These are phyloP conservation scores for Nixonia krombeini DNA, from an alignment of 1,140 invertebrate genomes.

Conservation along the genomic window DNA sequence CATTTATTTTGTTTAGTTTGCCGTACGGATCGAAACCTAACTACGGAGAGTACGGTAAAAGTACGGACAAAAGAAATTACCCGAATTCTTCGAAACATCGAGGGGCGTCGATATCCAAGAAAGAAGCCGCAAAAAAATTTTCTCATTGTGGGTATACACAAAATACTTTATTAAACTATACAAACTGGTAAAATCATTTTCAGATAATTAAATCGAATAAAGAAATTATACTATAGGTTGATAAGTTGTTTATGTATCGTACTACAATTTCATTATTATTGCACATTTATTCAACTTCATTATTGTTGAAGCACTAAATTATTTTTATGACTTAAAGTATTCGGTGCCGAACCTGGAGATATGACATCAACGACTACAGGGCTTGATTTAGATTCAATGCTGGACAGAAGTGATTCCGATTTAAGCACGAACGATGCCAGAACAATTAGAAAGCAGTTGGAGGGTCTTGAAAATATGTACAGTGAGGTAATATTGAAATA, in stretches of 20 bases:
- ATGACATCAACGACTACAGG: slow-evolving; percentile 84
- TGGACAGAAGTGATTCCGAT: slow-evolving; percentile 83
- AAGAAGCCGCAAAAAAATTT: slow-evolving; percentile 66
- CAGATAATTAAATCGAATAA: too few species aligned
- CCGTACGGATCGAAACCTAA: slow-evolving; percentile 75
- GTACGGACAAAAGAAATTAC: slow-evolving; percentile 62
- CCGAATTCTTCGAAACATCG: slow-evolving; percentile 59
- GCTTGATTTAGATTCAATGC: slow-evolving; percentile 85
- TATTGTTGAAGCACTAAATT: too few species aligned
- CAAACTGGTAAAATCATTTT: too few species aligned
- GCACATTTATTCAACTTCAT: too few species aligned
- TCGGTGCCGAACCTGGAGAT: slow-evolving; percentile 81
- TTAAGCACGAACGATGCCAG: slow-evolving; percentile 83
- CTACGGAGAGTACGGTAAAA: slow-evolving; percentile 67
- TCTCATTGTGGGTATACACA: slow-evolving; percentile 60
- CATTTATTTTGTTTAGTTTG: slow-evolving; percentile 62
- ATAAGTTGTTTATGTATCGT: too few species aligned
- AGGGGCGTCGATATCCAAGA: slow-evolving; percentile 61
- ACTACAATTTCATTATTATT: too few species aligned
- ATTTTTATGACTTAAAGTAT: slow-evolving; percentile 69
- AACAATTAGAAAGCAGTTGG: slow-evolving; percentile 85
- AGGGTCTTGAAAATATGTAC: slow-evolving; percentile 92
- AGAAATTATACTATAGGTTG: too few species aligned
- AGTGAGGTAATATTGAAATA: slow-evolving; percentile 71
- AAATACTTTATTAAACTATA: too few species aligned